Base-by-base conservation (phyloP, 2,888 invertebrate genomes). In the Tipula vernalis region DNA sequence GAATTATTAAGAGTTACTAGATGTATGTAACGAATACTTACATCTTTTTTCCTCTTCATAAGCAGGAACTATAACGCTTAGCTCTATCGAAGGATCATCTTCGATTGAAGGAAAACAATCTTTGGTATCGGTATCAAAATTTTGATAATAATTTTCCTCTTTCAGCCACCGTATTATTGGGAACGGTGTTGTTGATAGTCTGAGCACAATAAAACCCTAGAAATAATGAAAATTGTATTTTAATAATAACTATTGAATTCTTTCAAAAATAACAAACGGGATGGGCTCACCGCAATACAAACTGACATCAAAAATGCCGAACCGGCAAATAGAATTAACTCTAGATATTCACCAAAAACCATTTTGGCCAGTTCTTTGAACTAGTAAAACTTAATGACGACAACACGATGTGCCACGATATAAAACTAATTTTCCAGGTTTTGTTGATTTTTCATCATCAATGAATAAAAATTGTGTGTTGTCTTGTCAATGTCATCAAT, bases 11-110 rank as follows among this genome's bases (percentile, higher is more conserved):
- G 5, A 36, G 12, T 83, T 3, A 83, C 5, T 36, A 83, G 12
- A 13, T 83, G 36, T 83, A 36, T 5, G 0, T 5, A 83, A 12
- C 36, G 8, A n/a, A 13, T 13, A 47, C 95, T 94, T 94, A 98
- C 98, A 93, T 93, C 99, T 94, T 88, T 94, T 92, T 92, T 98
- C 96, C 92, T 99, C 99, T 93, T 99, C 98, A 91, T 98, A 99
- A 6, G 99, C 99, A 86, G 99, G 99, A 88, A 99, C 95, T 89
- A 99, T 94, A 4, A 99, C 96, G 91, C 98, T 97, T 87, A 99
- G 92, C 90, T 96, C 94, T 47, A 97, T 89, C 88, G 94, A 93
- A 87, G 95, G 93, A 39, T 93, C 90, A 88, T 98, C 96, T 87
- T 93, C 91, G 86, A 98, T 92, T 86, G 94, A 94, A 10, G 98